These are phyloP conservation scores for Dendrocopos noguchii DNA, from an alignment of 2,113 vertebrate genomes.

Conservation along the genomic window DNA sequence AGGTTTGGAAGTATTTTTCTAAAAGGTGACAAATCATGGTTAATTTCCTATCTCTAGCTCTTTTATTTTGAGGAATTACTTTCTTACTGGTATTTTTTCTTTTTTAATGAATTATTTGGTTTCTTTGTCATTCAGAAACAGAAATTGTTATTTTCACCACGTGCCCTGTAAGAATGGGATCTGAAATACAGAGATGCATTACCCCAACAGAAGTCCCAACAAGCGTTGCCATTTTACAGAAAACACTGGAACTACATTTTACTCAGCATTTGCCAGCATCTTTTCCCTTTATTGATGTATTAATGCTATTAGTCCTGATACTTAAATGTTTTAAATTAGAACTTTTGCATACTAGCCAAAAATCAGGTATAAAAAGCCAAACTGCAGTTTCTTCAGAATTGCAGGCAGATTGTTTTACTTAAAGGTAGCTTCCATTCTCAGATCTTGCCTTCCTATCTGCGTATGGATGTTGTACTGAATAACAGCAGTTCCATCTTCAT, in stretches of 20 bases:
- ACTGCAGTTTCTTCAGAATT: background rate
- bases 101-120: background rate
- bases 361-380: background rate
- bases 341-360: background rate
- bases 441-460: background rate
- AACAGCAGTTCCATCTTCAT: background rate
- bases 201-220: background rate
- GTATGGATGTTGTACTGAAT: background rate
- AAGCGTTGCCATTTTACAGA: background rate
- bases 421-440: background rate
- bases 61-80: slow-evolving; percentile 51
- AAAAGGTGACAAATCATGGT: slow-evolving; percentile 55
- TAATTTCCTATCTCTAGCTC: slow-evolving; percentile 50
- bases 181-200: background rate
- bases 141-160: slow-evolving; percentile 8
- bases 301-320: background rate
- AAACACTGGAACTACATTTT: background rate
- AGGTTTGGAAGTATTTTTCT: slow-evolving; percentile 64
- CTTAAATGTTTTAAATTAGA: background rate
- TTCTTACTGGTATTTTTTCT: background rate
- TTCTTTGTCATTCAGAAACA: slow-evolving; percentile 9
- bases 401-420: background rate
- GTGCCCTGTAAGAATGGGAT: background rate
- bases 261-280: background rate
- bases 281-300: background rate